Conservation (phyloP, 1,140 invertebrate species). For the Megalopta genalis region DNA sequence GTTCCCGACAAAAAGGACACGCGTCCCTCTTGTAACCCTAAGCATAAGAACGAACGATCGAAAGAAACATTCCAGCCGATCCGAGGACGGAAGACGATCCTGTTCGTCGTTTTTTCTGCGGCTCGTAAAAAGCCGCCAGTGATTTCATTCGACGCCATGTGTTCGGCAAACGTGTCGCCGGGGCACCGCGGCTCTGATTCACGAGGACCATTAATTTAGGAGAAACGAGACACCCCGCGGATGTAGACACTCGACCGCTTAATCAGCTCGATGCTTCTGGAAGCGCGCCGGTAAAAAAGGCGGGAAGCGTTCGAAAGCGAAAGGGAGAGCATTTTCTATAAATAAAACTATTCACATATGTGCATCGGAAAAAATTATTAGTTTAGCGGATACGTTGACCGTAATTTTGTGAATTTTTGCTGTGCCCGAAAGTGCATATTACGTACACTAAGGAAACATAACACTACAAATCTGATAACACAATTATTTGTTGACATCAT, state of each 20-base stretch:
- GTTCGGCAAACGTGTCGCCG: background rate
- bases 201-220: slow-evolving; percentile 58
- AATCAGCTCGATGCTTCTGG: slow-evolving; percentile 53
- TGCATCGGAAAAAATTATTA: too few relatives aligned
- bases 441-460: too few relatives aligned
- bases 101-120: background rate
- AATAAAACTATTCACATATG: too few relatives aligned
- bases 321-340: too few relatives aligned
- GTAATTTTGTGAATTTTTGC: too few relatives aligned
- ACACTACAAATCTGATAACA: too few relatives aligned
- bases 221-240: slow-evolving; percentile 38
- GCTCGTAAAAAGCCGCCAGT: background rate
- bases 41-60: background rate
- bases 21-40: background rate
- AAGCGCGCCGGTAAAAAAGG: background rate
- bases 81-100: background rate
- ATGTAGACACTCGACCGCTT: slow-evolving; percentile 59
- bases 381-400: too few relatives aligned
- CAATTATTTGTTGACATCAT: too few relatives aligned
- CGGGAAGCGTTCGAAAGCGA: too few relatives aligned
- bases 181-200: slow-evolving; percentile 46
- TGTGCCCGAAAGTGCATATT: too few relatives aligned
- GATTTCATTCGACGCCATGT: slow-evolving; percentile 17
- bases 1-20: background rate
- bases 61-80: slow-evolving; percentile 16